Base-by-base conservation (phyloP, 2,888 invertebrate genomes). In the Cremastinae sp. region DNA sequence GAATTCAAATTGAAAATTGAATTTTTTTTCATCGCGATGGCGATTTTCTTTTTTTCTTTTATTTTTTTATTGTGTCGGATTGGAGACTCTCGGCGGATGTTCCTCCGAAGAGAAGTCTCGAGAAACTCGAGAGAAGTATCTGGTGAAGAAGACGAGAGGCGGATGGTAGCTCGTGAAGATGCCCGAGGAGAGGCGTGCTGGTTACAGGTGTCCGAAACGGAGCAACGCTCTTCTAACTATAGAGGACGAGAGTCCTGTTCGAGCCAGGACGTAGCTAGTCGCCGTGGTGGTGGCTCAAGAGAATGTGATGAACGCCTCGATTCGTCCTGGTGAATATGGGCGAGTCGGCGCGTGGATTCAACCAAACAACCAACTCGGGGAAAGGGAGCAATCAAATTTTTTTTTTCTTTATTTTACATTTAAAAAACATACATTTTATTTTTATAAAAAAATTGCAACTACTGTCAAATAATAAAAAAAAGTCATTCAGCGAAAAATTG, bases 121-220 rank as follows among this genome's bases (percentile, higher is more conserved):
- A 76, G 73, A 74, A 79, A 72, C 77, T 72, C 74, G 72, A 73
- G 75, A 68, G 76, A 76, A 74, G 75, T 73, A 74, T 71, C 61
- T 51, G 61, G 45, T 55, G 62, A 66, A n/a, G 41, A 41, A 78
- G 72, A 45, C 64, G 73, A 74, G 70, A 51, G 70, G 69, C 45
- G 68, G 41, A 22, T 71, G 51, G 41, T 45, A 53, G 62, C 28
- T 49, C 28, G 41, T 68, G 55, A 55, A 51, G 18, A 37, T 55
- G 35, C 51, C 61, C 59, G 66, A 55, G 51, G 73, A 58, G 69
- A 41, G 84, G 85, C 82, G 83, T 83, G 84, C 82, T 82, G 85
- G 84, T 88, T 87, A 88, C 88, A 88, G 88, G 88, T 88, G 88
- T 88, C 85, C 83, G 85, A 84, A 79, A 78, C 82, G 83, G 79